phyloP scores from a whole-genome alignment of 2,888 invertebrate genomes.

The Xylophagus ater region DNA sequence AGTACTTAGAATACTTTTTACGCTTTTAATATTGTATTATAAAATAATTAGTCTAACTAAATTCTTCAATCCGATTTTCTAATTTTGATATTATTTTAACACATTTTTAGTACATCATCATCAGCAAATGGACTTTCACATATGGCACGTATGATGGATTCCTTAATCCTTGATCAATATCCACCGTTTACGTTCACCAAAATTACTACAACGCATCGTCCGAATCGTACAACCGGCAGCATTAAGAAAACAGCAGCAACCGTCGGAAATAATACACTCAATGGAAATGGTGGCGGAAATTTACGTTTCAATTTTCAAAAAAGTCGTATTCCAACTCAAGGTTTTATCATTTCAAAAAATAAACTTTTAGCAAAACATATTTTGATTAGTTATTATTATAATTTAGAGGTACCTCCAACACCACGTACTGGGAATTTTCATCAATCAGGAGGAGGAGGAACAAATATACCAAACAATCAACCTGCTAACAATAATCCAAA shows the following conservation, averaged over 20 bases:
- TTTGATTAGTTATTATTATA: background rate
- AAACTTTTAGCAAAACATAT: background rate
- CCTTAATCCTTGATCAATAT: slow-evolving; percentile 54
- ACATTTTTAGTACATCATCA: slow-evolving; percentile 44
- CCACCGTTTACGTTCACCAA: slow-evolving; percentile 56
- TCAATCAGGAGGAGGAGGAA: background rate
- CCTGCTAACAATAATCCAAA: slow-evolving; percentile 24
- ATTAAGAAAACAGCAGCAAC: slow-evolving; percentile 24
- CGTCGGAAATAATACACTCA: background rate
- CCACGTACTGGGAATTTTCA: slow-evolving; percentile 30
- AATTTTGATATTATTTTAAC: slow-evolving; percentile 38
- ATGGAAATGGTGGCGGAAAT: slow-evolving; percentile 10
- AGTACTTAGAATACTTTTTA: too few relatives aligned
- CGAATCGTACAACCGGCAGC: slow-evolving; percentile 24
- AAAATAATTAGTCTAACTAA: too few relatives aligned
- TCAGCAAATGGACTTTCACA: slow-evolving; percentile 49
- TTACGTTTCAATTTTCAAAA: slow-evolving; percentile 26
- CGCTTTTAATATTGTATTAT: too few relatives aligned
- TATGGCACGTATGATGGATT: slow-evolving; percentile 66
- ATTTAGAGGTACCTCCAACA: slow-evolving; percentile 39
- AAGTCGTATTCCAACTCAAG: slow-evolving; percentile 36
- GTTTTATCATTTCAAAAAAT: slow-evolving; percentile 20
- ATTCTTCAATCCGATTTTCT: too few relatives aligned
- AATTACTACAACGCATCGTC: slow-evolving; percentile 46
- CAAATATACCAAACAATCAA: slow-evolving; percentile 14